phyloP scores from a whole-genome alignment of 2,888 invertebrate genomes.

The Antitype chi region DNA sequence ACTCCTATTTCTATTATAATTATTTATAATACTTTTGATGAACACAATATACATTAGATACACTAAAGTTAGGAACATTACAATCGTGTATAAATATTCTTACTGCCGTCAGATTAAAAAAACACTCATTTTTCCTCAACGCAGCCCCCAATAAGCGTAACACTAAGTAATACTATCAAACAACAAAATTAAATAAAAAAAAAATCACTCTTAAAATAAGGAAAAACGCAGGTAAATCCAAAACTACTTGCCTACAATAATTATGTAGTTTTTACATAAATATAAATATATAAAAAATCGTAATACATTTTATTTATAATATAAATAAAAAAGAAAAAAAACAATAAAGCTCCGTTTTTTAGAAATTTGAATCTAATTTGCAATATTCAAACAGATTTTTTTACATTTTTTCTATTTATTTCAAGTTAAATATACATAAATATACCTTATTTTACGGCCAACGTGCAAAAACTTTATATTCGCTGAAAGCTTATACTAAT shows the following conservation, averaged over 20 bases:
- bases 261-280: slow-evolving; percentile 78
- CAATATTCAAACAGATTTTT: slow-evolving; percentile 71
- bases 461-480: slow-evolving; percentile 81
- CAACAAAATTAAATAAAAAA: slow-evolving; percentile 72
- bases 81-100: slow-evolving; percentile 38
- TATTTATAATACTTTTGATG: slow-evolving; percentile 30
- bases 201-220: slow-evolving; percentile 75
- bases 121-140: slow-evolving; percentile 31
- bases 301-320: slow-evolving; percentile 72
- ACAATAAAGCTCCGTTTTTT: slow-evolving; percentile 81
- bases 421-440: slow-evolving; percentile 78
- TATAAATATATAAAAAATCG: slow-evolving; percentile 81
- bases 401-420: slow-evolving; percentile 71
- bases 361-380: slow-evolving; percentile 77
- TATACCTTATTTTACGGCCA: slow-evolving; percentile 81
- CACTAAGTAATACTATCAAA: slow-evolving; percentile 72
- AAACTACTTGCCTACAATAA: slow-evolving; percentile 78
- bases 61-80: slow-evolving; percentile 64
- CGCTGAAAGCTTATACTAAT: slow-evolving; percentile 81
- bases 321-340: slow-evolving; percentile 67
- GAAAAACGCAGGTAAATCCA: slow-evolving; percentile 78
- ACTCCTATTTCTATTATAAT: slow-evolving; percentile 22
- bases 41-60: slow-evolving; percentile 45
- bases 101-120: slow-evolving; percentile 50
- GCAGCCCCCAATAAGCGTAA: slow-evolving; percentile 63